A percentile compares a stretch with the other conserved stretches of the same genome.
phyloP scores from a whole-genome alignment of 1,140 invertebrate species.

The Neodiprion virginianus region DNA sequence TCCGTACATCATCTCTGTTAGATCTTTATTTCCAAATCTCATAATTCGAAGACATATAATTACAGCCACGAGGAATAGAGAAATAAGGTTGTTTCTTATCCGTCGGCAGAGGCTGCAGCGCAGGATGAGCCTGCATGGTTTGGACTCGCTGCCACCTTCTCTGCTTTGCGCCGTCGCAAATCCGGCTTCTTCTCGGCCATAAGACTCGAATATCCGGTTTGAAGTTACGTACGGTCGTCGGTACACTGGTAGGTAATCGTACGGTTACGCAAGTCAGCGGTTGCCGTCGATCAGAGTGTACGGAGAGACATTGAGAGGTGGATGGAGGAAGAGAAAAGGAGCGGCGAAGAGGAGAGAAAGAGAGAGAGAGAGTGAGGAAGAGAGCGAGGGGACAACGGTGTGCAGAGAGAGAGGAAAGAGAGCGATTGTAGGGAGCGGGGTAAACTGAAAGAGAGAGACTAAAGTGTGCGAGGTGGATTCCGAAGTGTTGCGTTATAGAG shows the following conservation, averaged over 20 bases:
- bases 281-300: neutral
- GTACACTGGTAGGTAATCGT: neutral
- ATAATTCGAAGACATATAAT: too few relatives aligned
- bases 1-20: too few relatives aligned
- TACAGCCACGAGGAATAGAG: too few relatives aligned
- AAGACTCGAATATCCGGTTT: slow-evolving; percentile 5
- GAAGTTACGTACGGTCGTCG: neutral
- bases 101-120: neutral
- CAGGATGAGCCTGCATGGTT: neutral
- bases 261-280: slow-evolving; percentile 1
- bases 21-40: too few relatives aligned
- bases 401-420: too few relatives aligned
- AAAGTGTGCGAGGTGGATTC: neutral
- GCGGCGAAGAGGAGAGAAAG: too few relatives aligned
- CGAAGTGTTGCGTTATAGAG: neutral
- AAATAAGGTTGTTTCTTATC: too few relatives aligned
- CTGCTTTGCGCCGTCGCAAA: neutral
- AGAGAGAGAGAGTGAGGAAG: too few relatives aligned
- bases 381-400: too few relatives aligned
- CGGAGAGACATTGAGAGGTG: neutral
- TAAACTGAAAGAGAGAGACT: neutral
- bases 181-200: neutral
- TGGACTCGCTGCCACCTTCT: neutral
- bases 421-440: too few relatives aligned
- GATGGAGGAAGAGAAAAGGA: neutral